These are phyloP conservation scores for Gallinago nigripennis DNA, from an alignment of 2,797 vertebrate genomes.

Conservation along the genomic window DNA sequence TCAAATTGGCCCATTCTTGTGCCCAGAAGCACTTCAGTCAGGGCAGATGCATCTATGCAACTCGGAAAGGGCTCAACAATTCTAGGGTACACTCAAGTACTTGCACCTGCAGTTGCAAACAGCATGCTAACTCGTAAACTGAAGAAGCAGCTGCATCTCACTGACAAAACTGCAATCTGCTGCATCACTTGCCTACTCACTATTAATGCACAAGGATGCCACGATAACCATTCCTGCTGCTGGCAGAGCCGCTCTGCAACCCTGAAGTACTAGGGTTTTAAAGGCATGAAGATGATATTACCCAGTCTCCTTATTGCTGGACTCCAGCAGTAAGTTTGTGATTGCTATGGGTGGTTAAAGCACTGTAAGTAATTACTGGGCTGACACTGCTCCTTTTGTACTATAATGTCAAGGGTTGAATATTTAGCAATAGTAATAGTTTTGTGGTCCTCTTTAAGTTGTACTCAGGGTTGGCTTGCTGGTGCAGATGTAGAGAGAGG, in stretches of 20 bases:
- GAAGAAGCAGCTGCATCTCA: neutral
- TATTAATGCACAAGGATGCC: neutral
- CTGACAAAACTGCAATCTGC: neutral
- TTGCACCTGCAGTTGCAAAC: neutral
- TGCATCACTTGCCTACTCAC: neutral
- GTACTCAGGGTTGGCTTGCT: neutral
- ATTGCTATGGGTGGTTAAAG: neutral
- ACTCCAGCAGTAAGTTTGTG: neutral
- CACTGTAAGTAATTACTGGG: neutral
- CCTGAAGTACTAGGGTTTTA: neutral
- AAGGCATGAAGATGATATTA: neutral
- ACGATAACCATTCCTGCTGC: neutral
- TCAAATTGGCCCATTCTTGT: fast-evolving
- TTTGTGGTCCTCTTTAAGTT: neutral
- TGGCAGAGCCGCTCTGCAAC: neutral
- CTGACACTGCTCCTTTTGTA: neutral
- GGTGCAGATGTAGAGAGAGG: neutral
- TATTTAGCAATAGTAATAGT: neutral
- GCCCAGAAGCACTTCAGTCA: neutral
- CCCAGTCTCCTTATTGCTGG: neutral
- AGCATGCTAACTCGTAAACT: neutral
- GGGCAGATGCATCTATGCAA: neutral
- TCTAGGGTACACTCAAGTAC: neutral
- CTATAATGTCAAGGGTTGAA: neutral
- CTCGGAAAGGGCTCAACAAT: neutral